A percentile compares a stretch with the other conserved stretches of the same genome.
These are phyloP conservation scores for Sebastes wilsoni DNA, from an alignment of 2,797 vertebrate species.

Conservation along the genomic window DNA sequence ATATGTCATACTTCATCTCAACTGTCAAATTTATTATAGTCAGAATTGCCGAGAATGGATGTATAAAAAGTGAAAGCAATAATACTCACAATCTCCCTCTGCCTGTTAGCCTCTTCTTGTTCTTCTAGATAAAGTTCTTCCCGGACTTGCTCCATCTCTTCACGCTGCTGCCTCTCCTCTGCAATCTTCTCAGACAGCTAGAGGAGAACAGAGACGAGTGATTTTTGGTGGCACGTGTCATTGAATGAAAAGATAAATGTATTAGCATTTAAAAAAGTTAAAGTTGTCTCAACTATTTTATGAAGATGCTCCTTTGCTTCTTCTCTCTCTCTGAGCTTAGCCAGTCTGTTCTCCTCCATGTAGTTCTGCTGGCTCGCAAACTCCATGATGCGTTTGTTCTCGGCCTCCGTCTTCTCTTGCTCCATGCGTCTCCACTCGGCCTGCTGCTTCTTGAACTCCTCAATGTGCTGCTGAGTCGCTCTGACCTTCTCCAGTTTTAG, in stretches of 20 bases:
- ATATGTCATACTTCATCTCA: background rate
- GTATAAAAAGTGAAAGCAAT: background rate
- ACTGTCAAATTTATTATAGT: background rate
- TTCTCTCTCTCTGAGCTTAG: constrained; percentile 82
- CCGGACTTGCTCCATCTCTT: constrained; percentile 87
- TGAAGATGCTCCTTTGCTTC: constrained; percentile 84
- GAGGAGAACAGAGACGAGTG: background rate
- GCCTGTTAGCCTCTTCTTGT: constrained; percentile 81
- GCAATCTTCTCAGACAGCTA: constrained; percentile 88
- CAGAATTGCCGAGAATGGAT: background rate
- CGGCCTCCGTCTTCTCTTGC: constrained; percentile 89
- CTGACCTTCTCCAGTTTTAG: constrained; percentile 88
- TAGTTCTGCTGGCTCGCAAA: constrained; percentile 83
- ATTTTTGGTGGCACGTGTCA: background rate
- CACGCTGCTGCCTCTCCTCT: constrained; percentile 79
- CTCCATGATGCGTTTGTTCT: constrained; percentile 90
- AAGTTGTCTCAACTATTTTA: constrained; percentile 77
- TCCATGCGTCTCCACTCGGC: constrained; percentile 88
- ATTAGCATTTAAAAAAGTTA: background rate
- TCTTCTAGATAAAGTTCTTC: constrained; percentile 90
- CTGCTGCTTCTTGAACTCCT: constrained; percentile 90
- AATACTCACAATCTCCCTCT: constrained; percentile 85
- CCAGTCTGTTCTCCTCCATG: constrained; percentile 83
- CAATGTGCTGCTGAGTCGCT: constrained; percentile 85
- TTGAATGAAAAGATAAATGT: background rate